These are phyloP conservation scores for Vanessa tameamea DNA, from an alignment of 1,140 invertebrate species.

Conservation along the genomic window DNA sequence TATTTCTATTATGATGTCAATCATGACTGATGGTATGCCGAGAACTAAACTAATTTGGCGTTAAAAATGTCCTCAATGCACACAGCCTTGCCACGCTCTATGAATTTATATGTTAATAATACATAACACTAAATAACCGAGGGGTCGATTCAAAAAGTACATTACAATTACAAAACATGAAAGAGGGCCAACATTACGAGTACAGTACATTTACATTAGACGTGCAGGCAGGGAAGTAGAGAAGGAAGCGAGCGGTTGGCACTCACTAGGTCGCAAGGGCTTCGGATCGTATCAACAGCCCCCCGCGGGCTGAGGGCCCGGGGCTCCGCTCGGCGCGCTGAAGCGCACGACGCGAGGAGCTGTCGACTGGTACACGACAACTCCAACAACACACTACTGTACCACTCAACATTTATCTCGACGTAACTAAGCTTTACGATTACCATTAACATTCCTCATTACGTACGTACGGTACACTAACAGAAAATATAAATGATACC, in stretches of 20 bases:
- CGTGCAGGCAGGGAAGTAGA: slow-evolving; percentile 72
- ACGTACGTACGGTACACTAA: slow-evolving; percentile 69
- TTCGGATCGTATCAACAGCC: slow-evolving; percentile 61
- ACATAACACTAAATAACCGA: slow-evolving; percentile 77
- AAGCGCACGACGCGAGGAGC: slow-evolving; percentile 33
- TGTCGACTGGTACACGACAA: slow-evolving; percentile 55
- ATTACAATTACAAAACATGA: slow-evolving; percentile 77
- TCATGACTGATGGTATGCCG: slow-evolving; percentile 72
- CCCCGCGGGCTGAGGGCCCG: slow-evolving; percentile 41
- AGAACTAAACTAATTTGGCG: slow-evolving; percentile 77
- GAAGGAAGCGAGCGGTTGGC: slow-evolving; percentile 57
- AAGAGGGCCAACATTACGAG: slow-evolving; percentile 76
- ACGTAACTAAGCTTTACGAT: slow-evolving; percentile 75
- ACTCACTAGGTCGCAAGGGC: slow-evolving; percentile 55
- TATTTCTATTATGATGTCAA: slow-evolving; percentile 71
- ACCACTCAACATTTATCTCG: slow-evolving; percentile 78
- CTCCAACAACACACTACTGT: slow-evolving; percentile 78
- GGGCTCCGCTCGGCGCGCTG: slow-evolving; percentile 31
- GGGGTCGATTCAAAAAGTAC: slow-evolving; percentile 72
- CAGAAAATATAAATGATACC: slow-evolving; percentile 77
- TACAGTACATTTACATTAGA: slow-evolving; percentile 70
- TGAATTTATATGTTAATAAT: slow-evolving; percentile 71
- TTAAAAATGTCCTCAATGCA: slow-evolving; percentile 82
- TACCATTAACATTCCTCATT: slow-evolving; percentile 76
- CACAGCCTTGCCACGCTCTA: slow-evolving; percentile 86